Base-by-base conservation (phyloP, 1,140 invertebrate species). In the Drosophila subpulchrella region DNA sequence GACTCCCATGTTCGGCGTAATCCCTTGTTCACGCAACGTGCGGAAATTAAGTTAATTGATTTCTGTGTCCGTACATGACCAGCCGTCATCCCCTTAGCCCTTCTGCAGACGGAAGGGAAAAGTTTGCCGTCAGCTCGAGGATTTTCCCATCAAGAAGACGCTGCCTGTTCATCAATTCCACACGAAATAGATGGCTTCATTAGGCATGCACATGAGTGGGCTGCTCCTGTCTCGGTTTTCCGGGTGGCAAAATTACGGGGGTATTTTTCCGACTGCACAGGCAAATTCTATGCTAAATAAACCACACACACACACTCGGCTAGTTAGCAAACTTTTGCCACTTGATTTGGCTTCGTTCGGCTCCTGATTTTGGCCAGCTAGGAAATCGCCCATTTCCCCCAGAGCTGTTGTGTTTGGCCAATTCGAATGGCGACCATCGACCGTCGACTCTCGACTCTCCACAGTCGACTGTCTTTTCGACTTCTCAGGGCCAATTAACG, bases 11-110 rank as follows among this genome's bases (percentile, higher is more conserved):
- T 50, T 30, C 30, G 58, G 34, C 44, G 34, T 51, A 57, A 60
- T 57, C 32, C 67, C 75, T 58, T 54, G 68, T 53, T 39, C 68
- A 62, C 55, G 76, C 73, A 84, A 90, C 90, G 83, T 90, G 90
- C 89, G 82, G 90, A 91, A 91, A 91, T 91, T 91, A 86, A 91
- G 68, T 91, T 91, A 91, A 91, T 91, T 91, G 90, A 91, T 91
- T 91, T 90, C 86, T 84, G 56, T 88, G 86, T 76, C 70, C 77
- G 90, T 56, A 91, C 90, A 91, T 91, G 90, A 90, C 81, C 86
- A 81, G 61, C 72, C 54, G 71, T 67, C 73, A 72, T 65, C 59
- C 50, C 63, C 27, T 71, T 36, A 41, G 74, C 32, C 46, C 42
- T 15, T 38, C 51, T 48, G 46, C 32, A 17, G n/a, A 15, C 30